phyloP scores from a whole-genome alignment of 2,888 invertebrate species.

The Drosophila siamana region DNA sequence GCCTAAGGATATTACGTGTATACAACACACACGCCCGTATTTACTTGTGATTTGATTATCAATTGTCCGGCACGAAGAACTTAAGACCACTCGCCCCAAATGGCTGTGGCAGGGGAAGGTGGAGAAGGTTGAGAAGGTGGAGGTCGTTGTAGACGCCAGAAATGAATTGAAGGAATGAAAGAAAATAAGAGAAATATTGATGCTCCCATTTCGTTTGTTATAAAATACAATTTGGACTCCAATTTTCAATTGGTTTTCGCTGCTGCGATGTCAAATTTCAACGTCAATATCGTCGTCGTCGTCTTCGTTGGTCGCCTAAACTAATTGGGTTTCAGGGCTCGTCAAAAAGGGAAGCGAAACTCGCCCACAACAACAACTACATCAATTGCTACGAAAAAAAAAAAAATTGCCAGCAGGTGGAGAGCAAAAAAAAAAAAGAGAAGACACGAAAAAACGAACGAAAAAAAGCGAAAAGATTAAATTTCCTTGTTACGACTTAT shows the following conservation, averaged over 20 bases:
- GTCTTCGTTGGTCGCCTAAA: constrained; percentile 53
- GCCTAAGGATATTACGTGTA: constrained; percentile 7
- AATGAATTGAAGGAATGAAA: not conserved
- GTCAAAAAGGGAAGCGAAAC: constrained; percentile 43
- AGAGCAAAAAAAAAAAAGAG: too few species aligned
- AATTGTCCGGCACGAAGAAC: constrained; percentile 38
- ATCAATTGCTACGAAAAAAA: too few species aligned
- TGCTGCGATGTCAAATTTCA: constrained; percentile 67
- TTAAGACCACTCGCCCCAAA: constrained; percentile 24
- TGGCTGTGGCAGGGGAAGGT: not conserved
- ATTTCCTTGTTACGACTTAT: constrained; percentile 74
- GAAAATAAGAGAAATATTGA: constrained; percentile 28
- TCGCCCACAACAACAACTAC: constrained; percentile 9
- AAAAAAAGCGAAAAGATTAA: constrained; percentile 69
- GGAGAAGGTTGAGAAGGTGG: too few species aligned
- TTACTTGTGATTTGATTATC: constrained; percentile 60
- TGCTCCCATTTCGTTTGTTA: constrained; percentile 42
- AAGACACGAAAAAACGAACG: constrained; percentile 21
- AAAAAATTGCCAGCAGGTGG: constrained; percentile 50
- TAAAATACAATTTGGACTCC: constrained; percentile 71
- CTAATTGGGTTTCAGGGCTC: constrained; percentile 73
- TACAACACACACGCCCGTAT: constrained; percentile 18
- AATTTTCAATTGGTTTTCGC: constrained; percentile 63
- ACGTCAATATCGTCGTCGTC: constrained; percentile 47
- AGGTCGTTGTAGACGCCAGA: not conserved